Evolutionary conservation across 2,113 vertebrate species (phyloP).

Genomic region (Tachysurus vachellii): DNA sequence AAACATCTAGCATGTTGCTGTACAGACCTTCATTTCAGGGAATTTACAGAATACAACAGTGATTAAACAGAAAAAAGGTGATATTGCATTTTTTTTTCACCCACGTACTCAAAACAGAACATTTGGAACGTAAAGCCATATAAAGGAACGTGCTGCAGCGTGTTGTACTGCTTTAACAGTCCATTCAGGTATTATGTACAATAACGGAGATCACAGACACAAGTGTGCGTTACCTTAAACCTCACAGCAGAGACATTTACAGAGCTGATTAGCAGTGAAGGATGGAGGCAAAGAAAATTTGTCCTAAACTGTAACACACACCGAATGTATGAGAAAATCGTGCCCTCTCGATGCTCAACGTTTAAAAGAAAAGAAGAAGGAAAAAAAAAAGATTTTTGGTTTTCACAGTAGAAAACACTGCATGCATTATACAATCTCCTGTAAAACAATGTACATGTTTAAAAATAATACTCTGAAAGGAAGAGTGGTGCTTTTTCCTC

Average conservation of each 20-base stretch:
- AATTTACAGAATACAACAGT: conserved; percentile 34
- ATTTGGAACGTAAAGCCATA: conserved; percentile 32
- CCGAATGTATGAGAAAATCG: neutral
- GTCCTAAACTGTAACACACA: neutral
- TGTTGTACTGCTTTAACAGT: conserved; percentile 36
- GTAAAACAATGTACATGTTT: conserved; percentile 42
- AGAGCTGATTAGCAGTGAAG: conserved; percentile 32
- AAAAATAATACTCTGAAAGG: conserved; percentile 36
- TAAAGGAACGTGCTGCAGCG: conserved; percentile 23
- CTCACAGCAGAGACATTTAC: conserved; percentile 7
- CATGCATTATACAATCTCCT: conserved; percentile 49
- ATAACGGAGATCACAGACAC: conserved; percentile 45
- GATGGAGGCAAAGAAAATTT: neutral
- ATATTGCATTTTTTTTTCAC: conserved; percentile 6
- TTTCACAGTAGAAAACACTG: conserved; percentile 49
- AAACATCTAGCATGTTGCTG: conserved; percentile 43
- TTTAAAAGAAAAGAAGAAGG: conserved; percentile 21
- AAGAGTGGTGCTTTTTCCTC: neutral
- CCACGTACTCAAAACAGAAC: conserved; percentile 20
- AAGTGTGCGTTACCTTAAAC: conserved; percentile 27
- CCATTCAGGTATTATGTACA: conserved; percentile 48
- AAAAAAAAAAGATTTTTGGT: conserved; percentile 38
- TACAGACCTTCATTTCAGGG: conserved; percentile 46
- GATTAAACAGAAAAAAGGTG: conserved; percentile 28
- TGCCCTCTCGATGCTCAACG: conserved; percentile 11